These are phyloP conservation scores for Drosophila malerkotliana DNA, from an alignment of 1,140 invertebrate species.

Conservation along the genomic window DNA sequence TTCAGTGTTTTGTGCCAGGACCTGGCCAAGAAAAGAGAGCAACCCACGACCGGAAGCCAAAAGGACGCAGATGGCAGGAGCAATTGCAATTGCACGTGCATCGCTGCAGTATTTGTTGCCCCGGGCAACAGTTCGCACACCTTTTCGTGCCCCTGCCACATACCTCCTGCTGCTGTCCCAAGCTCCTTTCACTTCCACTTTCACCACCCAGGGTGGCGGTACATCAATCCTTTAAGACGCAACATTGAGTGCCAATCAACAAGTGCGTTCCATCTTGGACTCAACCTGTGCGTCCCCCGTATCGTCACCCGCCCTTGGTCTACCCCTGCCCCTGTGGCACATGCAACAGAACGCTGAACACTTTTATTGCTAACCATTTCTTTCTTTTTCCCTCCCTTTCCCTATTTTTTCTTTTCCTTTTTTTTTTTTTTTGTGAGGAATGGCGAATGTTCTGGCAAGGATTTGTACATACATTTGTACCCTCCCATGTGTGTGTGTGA, in stretches of 20 bases:
- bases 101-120: constrained; percentile 53
- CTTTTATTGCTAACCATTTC: constrained; percentile 81
- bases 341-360: constrained; percentile 75
- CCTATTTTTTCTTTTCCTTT: constrained; percentile 22
- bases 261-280: constrained; percentile 77
- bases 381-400: constrained; percentile 29
- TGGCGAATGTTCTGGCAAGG: constrained; percentile 61
- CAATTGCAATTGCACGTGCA: constrained; percentile 53
- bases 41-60: constrained; percentile 7
- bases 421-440: constrained; percentile 38
- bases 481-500: constrained; percentile 12
- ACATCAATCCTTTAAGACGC: constrained; percentile 81
- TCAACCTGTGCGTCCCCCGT: constrained; percentile 14
- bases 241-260: constrained; percentile 82
- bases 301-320: neutral
- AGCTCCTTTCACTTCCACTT: neutral
- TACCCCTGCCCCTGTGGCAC: constrained; percentile 9
- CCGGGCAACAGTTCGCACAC: constrained; percentile 34
- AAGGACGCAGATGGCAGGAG: constrained; percentile 2
- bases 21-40: constrained; percentile 24
- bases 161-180: neutral
- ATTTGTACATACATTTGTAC: constrained; percentile 63
- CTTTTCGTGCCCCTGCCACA: constrained; percentile 1
- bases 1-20: constrained; percentile 8
- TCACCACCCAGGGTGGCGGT: constrained; percentile 35